A percentile compares a stretch with the other conserved stretches of the same genome.
Evolutionary conservation across 2,113 vertebrate genomes (phyloP).

Genomic region (Macroglossus sobrinus): DNA sequence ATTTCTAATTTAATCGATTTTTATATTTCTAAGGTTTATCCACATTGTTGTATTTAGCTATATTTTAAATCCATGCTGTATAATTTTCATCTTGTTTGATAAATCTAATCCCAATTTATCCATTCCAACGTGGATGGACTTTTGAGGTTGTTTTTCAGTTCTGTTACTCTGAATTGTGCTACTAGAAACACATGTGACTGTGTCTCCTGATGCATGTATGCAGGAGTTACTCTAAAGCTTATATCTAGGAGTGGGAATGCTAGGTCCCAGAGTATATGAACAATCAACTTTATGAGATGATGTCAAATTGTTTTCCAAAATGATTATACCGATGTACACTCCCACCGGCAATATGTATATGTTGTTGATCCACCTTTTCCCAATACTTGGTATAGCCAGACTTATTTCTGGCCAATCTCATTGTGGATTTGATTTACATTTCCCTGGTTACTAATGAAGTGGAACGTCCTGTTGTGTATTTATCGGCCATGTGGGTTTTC

Average conservation of each 20-base stretch:
- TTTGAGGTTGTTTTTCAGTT: neutral
- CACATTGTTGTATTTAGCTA: neutral
- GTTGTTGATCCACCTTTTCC: neutral
- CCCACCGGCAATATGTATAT: neutral
- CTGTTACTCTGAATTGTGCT: neutral
- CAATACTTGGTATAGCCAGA: neutral
- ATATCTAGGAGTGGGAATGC: neutral
- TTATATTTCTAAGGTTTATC: neutral
- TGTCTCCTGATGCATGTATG: neutral
- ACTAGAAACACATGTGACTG: neutral
- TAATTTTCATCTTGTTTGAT: neutral
- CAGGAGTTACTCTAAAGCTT: neutral
- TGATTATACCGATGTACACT: neutral
- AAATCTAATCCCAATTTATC: neutral
- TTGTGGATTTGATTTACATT: neutral
- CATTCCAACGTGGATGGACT: neutral
- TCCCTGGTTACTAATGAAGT: neutral
- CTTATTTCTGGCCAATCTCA: neutral
- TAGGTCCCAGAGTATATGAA: neutral
- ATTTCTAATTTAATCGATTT: neutral
- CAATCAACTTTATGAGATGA: neutral
- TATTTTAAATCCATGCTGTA: neutral
- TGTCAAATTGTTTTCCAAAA: neutral
- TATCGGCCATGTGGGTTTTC: neutral
- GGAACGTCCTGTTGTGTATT: neutral